Percentiles rank a stretch among this genome's conserved stretches.
These are phyloP conservation scores for Salminus brasiliensis DNA, from an alignment of 2,113 vertebrate species.

Conservation along the genomic window DNA sequence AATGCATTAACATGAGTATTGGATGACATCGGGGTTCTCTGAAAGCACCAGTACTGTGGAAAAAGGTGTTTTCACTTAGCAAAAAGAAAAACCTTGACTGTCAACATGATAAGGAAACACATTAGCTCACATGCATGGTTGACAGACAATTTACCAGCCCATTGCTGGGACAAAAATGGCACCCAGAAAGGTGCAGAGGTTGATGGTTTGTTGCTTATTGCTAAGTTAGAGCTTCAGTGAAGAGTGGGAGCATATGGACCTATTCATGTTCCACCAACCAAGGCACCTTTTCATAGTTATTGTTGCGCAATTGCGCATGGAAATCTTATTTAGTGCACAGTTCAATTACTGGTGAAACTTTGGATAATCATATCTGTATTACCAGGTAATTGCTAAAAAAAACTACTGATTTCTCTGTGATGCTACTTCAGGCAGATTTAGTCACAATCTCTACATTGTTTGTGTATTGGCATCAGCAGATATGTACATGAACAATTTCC, in stretches of 20 bases:
- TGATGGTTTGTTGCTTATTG: conserved; percentile 2
- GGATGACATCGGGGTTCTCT: neutral
- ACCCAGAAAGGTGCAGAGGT: neutral
- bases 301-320: neutral
- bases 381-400: no score
- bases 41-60: neutral
- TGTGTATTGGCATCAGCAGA: no score
- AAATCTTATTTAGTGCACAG: no score
- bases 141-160: neutral
- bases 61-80: neutral
- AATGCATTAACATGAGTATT: neutral
- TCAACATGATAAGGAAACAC: neutral
- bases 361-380: no score
- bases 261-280: neutral
- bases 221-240: neutral
- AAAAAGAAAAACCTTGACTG: neutral
- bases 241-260: neutral
- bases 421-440: no score
- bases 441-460: no score
- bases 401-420: no score
- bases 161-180: neutral
- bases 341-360: no score
- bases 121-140: neutral
- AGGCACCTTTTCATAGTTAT: neutral
- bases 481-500: no score